These are phyloP conservation scores for Misgurnus mizolepis DNA, from an alignment of 2,113 vertebrate species.

Conservation along the genomic window DNA sequence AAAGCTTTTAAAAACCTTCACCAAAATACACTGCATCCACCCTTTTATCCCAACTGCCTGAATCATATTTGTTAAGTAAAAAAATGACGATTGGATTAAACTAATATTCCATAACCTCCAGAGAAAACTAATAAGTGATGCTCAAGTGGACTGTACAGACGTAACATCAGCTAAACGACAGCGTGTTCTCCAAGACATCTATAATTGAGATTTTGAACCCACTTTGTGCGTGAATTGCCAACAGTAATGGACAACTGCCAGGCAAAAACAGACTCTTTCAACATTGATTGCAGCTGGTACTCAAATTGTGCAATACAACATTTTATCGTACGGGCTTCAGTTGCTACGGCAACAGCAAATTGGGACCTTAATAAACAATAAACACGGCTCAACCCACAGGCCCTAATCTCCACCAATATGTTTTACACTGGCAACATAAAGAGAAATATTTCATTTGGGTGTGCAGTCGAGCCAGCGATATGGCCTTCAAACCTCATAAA, in stretches of 20 bases:
- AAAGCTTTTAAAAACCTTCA: background rate
- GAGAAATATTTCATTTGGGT: conserved; percentile 11
- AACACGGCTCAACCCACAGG: conserved; percentile 24
- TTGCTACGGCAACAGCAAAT: conserved; percentile 38
- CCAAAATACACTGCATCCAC: background rate
- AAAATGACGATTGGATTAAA: background rate
- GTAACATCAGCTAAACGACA: background rate
- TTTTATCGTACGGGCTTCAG: conserved; percentile 19
- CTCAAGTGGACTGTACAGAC: background rate
- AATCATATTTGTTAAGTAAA: background rate
- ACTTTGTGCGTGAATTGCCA: conserved; percentile 24
- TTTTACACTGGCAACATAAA: conserved; percentile 12
- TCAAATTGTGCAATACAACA: conserved; percentile 2
- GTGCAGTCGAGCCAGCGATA: background rate
- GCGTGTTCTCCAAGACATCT: background rate
- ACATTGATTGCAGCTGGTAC: conserved; percentile 35
- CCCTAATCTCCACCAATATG: conserved; percentile 22
- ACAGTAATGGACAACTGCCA: conserved; percentile 28
- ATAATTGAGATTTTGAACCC: conserved; percentile 38
- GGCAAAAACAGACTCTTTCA: conserved; percentile 35
- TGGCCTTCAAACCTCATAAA: background rate
- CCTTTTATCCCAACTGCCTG: background rate
- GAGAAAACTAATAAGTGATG: conserved; percentile 12
- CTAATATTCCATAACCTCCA: background rate
- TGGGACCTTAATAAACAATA: conserved; percentile 42